These are phyloP conservation scores for Epistrophella euchroma DNA, from an alignment of 2,888 invertebrate genomes.

Conservation along the genomic window DNA sequence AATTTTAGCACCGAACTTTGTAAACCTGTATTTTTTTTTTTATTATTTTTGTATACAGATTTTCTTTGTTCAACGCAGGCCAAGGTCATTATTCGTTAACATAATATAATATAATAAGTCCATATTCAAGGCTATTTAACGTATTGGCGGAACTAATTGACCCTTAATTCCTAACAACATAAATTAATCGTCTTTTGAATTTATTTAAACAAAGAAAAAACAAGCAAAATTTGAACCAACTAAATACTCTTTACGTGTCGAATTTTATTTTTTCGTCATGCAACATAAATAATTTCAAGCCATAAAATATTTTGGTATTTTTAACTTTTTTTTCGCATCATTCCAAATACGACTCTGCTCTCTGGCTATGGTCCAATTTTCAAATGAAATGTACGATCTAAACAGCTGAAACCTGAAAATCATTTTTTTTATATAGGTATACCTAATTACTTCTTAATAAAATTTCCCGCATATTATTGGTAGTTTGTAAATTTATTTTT, in stretches of 20 bases:
- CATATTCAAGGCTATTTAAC: background rate
- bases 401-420: too few species aligned
- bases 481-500: constrained; percentile 24
- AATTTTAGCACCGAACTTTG: background rate
- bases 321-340: background rate
- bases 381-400: constrained; percentile 41
- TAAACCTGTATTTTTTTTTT: background rate
- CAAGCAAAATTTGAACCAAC: background rate
- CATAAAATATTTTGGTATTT: constrained; percentile 18
- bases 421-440: constrained; percentile 32
- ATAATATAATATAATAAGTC: background rate
- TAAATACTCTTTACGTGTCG: background rate
- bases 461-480: constrained; percentile 52
- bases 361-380: constrained; percentile 56
- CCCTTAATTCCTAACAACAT: background rate
- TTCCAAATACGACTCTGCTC: constrained; percentile 48
- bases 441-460: constrained; percentile 49
- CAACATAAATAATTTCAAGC: constrained; percentile 11
- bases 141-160: background rate
- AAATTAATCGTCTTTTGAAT: background rate
- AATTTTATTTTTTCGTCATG: constrained; percentile 10
- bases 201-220: background rate
- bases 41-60: background rate
- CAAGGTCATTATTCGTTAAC: background rate
- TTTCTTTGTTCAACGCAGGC: background rate